These are phyloP conservation scores for Lordiphosa mommai DNA, from an alignment of 1,140 invertebrate genomes.

Conservation along the genomic window DNA sequence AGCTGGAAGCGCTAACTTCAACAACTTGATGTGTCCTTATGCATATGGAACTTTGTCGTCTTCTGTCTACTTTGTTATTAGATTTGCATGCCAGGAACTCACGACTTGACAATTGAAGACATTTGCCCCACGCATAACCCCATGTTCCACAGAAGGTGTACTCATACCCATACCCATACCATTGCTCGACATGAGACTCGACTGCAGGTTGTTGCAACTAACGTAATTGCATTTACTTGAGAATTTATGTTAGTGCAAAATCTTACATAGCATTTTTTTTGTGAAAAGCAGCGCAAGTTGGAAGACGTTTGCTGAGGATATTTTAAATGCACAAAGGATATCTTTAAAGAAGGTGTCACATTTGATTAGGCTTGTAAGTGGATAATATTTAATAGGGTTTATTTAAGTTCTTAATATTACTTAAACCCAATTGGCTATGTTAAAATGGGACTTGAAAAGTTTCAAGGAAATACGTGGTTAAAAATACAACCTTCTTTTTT, in stretches of 20 bases:
- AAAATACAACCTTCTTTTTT: no score
- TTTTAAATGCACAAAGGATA: no score
- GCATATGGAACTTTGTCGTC: slow-evolving; percentile 42
- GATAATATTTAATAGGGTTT: no score
- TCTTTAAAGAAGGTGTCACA: background rate
- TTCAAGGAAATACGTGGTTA: no score
- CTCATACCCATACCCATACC: background rate
- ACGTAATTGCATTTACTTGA: slow-evolving; percentile 68
- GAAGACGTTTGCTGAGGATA: no score
- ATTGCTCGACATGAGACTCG: background rate
- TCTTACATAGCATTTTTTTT: slow-evolving; percentile 24
- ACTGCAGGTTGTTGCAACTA: slow-evolving; percentile 44
- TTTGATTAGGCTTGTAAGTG: no score
- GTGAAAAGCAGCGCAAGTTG: background rate
- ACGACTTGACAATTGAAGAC: slow-evolving; percentile 25
- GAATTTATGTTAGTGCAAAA: slow-evolving; percentile 59
- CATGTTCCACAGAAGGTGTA: background rate
- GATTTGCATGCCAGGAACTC: slow-evolving; percentile 48
- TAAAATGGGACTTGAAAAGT: no score
- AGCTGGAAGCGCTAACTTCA: slow-evolving; percentile 22
- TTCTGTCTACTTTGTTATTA: slow-evolving; percentile 55
- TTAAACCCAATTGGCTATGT: no score
- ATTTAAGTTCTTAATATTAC: no score
- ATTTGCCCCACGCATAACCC: slow-evolving; percentile 8
- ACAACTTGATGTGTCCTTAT: slow-evolving; percentile 38